phyloP scores from a whole-genome alignment of 2,113 vertebrate genomes.

The Gadus chalcogrammus region DNA sequence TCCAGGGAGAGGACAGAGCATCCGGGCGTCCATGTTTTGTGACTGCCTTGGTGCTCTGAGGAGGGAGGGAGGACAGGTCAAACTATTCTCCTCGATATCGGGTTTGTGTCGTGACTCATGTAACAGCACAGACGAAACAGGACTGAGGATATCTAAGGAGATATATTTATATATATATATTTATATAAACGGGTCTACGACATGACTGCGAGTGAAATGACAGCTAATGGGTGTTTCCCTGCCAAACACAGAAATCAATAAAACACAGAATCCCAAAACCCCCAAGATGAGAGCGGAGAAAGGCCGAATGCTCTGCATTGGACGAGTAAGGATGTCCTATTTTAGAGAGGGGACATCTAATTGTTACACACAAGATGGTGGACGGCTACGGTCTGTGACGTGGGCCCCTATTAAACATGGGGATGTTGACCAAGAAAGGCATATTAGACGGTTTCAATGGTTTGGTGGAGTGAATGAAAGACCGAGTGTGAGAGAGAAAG shows the following conservation, averaged over 20 bases:
- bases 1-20: constrained; percentile 56
- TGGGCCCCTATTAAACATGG: constrained; percentile 35
- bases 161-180: constrained; percentile 19
- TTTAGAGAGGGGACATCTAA: constrained; percentile 23
- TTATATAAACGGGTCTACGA: constrained; percentile 25
- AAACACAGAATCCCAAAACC: constrained; percentile 24
- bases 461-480: no score
- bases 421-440: constrained; percentile 11
- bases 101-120: constrained; percentile 23
- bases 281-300: constrained; percentile 15
- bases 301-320: no score
- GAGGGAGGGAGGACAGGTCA: constrained; percentile 25
- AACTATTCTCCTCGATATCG: constrained; percentile 21
- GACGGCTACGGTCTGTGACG: constrained; percentile 29
- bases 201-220: constrained; percentile 43
- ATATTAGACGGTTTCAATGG: neutral
- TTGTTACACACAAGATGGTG: constrained; percentile 27
- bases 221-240: constrained; percentile 24
- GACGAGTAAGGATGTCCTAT: constrained; percentile 11
- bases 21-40: constrained; percentile 43
- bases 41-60: constrained; percentile 42
- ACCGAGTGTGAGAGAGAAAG: no score
- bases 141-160: constrained; percentile 43
- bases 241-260: constrained; percentile 10
- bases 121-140: constrained; percentile 49